Evolutionary conservation across 2,113 vertebrate genomes (phyloP).

Genomic region (Sula dactylatra): DNA sequence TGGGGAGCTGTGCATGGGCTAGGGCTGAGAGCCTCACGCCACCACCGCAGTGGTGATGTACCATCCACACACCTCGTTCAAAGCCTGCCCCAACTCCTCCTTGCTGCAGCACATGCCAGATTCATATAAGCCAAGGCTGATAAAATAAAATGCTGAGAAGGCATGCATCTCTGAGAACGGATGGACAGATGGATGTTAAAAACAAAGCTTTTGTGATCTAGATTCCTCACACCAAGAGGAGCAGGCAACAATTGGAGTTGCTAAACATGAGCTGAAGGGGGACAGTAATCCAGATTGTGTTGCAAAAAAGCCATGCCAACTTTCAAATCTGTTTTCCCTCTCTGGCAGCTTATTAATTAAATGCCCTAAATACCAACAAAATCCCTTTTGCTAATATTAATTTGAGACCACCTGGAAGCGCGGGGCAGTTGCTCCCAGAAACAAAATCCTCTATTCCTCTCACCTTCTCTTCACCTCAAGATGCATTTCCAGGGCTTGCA

Average conservation of each 20-base stretch:
- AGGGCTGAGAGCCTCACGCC: not conserved
- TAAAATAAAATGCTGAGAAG: not conserved
- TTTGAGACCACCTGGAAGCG: not conserved
- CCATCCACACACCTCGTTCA: not conserved
- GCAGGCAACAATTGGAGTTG: not conserved
- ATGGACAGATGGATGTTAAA: not conserved
- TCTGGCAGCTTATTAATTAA: constrained; percentile 30
- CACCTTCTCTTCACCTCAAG: not conserved
- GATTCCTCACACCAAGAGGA: not conserved
- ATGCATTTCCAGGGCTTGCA: not conserved
- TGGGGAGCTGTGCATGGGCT: not conserved
- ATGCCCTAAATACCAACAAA: constrained; percentile 37
- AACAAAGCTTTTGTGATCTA: not conserved
- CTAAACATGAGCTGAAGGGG: not conserved
- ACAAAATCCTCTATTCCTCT: not conserved
- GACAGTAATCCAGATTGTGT: not conserved
- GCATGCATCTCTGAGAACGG: not conserved
- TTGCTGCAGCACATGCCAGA: not conserved
- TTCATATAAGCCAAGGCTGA: not conserved
- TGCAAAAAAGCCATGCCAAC: not conserved
- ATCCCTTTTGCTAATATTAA: constrained; percentile 28
- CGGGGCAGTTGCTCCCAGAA: not conserved
- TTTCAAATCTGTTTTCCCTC: constrained; percentile 31
- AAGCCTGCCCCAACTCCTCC: not conserved
- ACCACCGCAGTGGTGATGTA: not conserved